phyloP scores from a whole-genome alignment of 2,113 vertebrate genomes.

The Percina caprodes region DNA sequence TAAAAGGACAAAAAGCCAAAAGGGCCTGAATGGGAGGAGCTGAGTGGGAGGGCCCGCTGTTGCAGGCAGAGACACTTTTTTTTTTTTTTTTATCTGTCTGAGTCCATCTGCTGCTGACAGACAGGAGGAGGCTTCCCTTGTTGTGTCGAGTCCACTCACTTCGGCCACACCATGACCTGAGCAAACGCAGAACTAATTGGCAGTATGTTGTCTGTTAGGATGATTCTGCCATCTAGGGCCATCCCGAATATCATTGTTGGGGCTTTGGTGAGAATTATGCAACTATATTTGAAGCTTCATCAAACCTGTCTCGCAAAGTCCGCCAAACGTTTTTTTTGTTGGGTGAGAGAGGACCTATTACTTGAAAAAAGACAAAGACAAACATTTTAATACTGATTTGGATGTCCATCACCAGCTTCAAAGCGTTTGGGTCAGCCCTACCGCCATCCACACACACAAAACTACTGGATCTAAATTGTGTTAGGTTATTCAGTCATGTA shows the following conservation, averaged over 20 bases:
- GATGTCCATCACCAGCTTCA: too few relatives aligned
- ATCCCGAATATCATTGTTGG: too few relatives aligned
- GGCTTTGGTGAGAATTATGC: too few relatives aligned
- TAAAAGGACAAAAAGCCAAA: constrained; percentile 74
- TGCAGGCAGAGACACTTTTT: constrained; percentile 71
- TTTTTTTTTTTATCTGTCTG: constrained; percentile 73
- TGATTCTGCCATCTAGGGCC: background rate
- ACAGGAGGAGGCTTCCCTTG: constrained; percentile 49
- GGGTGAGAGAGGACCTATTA: too few relatives aligned
- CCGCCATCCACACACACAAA: background rate
- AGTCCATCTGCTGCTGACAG: constrained; percentile 72
- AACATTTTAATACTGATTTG: too few relatives aligned
- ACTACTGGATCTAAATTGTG: background rate
- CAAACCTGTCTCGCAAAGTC: too few relatives aligned
- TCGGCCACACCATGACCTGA: constrained; percentile 30
- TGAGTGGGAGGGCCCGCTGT: constrained; percentile 45
- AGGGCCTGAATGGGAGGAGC: constrained; percentile 67
- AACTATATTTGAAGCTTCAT: too few relatives aligned
- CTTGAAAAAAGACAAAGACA: too few relatives aligned
- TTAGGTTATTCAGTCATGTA: background rate
- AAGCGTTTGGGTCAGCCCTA: too few relatives aligned
- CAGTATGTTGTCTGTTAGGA: constrained; percentile 2
- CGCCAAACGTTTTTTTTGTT: too few relatives aligned
- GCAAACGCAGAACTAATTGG: constrained; percentile 22
- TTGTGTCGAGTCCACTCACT: constrained; percentile 42